These are phyloP conservation scores for Daktulosphaira vitifoliae DNA, from an alignment of 1,140 invertebrate species.

Conservation along the genomic window DNA sequence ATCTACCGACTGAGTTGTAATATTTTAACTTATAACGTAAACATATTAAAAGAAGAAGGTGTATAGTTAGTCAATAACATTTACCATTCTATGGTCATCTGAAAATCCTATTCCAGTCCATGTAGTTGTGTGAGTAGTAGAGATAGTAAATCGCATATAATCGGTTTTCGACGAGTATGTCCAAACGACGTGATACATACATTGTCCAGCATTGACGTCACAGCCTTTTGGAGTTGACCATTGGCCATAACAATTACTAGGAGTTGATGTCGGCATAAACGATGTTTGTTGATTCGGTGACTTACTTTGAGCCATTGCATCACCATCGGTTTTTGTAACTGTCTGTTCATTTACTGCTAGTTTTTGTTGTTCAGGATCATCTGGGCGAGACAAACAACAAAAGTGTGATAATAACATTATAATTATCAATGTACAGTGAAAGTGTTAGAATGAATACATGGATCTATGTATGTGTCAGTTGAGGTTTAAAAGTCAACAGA, in stretches of 20 bases:
- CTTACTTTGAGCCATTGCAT: neutral
- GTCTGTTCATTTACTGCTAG: neutral
- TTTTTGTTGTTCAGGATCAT: slow-evolving; percentile 1
- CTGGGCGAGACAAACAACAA: neutral
- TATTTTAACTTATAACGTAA: no score
- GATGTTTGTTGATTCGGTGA: neutral
- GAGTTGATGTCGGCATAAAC: neutral
- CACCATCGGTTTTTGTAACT: neutral
- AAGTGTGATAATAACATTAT: neutral
- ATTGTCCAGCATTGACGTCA: slow-evolving; percentile 56
- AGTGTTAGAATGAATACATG: no score
- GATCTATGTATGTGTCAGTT: no score
- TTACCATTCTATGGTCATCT: slow-evolving; percentile 73
- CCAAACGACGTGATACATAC: slow-evolving; percentile 80
- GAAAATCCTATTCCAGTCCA: slow-evolving; percentile 96
- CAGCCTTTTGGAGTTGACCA: slow-evolving; percentile 71
- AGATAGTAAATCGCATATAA: slow-evolving; percentile 76
- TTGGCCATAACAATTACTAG: slow-evolving; percentile 55
- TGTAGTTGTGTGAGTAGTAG: slow-evolving; percentile 64
- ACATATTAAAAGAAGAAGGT: no score
- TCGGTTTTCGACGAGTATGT: slow-evolving; percentile 66
- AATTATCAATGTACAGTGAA: no score
- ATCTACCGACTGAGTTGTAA: no score
- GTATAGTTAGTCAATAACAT: no score
- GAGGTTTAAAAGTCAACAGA: no score